These are phyloP conservation scores for Pelvicachromis taeniatus DNA, from an alignment of 2,113 vertebrate species.

Conservation along the genomic window DNA sequence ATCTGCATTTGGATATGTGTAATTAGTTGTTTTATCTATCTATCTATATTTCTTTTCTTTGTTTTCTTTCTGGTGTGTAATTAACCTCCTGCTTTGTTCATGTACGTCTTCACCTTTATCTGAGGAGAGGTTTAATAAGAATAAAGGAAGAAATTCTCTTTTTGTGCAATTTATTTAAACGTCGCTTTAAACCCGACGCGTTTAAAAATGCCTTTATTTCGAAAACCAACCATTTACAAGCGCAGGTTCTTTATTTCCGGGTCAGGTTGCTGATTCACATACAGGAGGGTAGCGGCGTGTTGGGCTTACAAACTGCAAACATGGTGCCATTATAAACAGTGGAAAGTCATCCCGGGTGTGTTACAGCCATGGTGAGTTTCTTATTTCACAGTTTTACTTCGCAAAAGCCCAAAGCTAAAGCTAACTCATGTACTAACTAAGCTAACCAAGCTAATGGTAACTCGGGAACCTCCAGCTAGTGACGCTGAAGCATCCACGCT, in stretches of 20 bases:
- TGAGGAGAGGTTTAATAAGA: neutral
- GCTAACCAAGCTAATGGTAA: conserved; percentile 14
- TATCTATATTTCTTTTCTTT: neutral
- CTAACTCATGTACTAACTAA: conserved; percentile 15
- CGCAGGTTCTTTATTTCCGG: neutral
- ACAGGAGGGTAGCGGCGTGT: neutral
- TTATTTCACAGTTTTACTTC: neutral
- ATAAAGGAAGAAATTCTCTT: neutral
- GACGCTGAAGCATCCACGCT: neutral
- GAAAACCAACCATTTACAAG: neutral
- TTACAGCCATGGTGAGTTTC: conserved; percentile 36
- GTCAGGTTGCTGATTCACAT: neutral
- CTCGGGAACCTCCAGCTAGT: neutral
- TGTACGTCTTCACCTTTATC: neutral
- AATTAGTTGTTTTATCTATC: neutral
- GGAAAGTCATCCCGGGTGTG: neutral
- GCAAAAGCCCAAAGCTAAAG: neutral
- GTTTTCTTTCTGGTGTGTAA: neutral
- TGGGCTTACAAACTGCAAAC: neutral
- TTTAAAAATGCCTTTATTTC: conserved; percentile 4
- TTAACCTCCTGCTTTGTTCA: neutral
- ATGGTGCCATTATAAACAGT: neutral
- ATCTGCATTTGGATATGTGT: neutral
- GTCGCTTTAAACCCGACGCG: neutral
- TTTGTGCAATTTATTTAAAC: neutral